A percentile compares a stretch with the other conserved stretches of the same genome.
phyloP scores from a whole-genome alignment of 2,888 invertebrate genomes.

The Scelioninae gen. 1 region DNA sequence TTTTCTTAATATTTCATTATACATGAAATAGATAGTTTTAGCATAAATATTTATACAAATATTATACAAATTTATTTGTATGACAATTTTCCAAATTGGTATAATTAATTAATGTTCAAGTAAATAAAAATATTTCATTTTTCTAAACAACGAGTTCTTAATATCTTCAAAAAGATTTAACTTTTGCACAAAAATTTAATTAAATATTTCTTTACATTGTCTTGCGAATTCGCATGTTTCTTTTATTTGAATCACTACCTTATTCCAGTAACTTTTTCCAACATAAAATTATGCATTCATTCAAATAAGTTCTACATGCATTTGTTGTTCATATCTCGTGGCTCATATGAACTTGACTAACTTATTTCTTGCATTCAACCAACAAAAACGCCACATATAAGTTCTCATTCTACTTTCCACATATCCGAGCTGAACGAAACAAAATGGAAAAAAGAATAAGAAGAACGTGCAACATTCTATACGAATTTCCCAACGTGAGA shows the following conservation, averaged over 20 bases:
- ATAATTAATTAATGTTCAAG: too few species aligned
- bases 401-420: constrained; percentile 4
- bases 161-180: too few species aligned
- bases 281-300: constrained; percentile 23
- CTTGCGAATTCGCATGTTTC: not conserved
- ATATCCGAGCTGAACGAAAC: too few species aligned
- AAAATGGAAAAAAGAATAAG: not conserved
- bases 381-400: constrained; percentile 5
- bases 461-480: not conserved
- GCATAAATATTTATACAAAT: too few species aligned
- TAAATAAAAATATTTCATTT: too few species aligned
- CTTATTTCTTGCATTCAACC: constrained; percentile 16
- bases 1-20: too few species aligned
- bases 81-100: too few species aligned
- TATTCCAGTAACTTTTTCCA: not conserved
- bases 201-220: not conserved
- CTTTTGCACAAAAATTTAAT: too few species aligned
- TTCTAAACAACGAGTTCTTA: too few species aligned
- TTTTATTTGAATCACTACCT: not conserved
- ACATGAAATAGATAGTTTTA: too few species aligned
- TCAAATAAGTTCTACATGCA: constrained; percentile 23
- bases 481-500: constrained; percentile 2
- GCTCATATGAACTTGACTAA: constrained; percentile 18
- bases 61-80: too few species aligned
- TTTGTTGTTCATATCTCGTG: constrained; percentile 25